Evolutionary conservation across 2,113 vertebrate species (phyloP), one percentile per base, ranked within the genome.

Genomic region (Myotis davidii): DNA sequence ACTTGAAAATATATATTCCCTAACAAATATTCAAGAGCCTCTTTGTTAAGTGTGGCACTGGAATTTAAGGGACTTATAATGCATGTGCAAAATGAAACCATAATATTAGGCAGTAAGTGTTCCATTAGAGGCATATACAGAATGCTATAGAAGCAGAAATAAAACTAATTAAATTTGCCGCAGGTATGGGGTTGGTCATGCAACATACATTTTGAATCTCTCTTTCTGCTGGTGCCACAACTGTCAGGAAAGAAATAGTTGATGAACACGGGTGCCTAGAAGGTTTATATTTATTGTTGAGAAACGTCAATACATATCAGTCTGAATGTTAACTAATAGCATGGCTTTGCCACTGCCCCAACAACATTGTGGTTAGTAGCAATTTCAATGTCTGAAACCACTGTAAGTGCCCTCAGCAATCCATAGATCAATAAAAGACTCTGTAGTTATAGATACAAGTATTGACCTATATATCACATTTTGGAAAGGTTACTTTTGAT

Each of bases 271-370:
- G 52, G 18, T 97, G 94, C 96, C 93, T 84, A 1, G 0, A 95
- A 94, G 82, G 27, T 79, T 98, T 98, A 96, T 97, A 98, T 98
- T 98, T 98, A 97, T 97, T 97, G 95, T 95, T 97, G 82, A 97
- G 97, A 98, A 98, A 98, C 96, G 86, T 95, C 98, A 97, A 98
- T 99, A 98, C 56, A 98, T 99, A 98, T 97, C 97, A 97, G 94
- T 97, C 97, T 98, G 97, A 97, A 98, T 97, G 96, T 98, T 98
- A 99, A 99, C 97, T 98, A 99, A 99, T 98, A 98, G 98, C 95
- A 96, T 93, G 92, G 90, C 89, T 98, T 97, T 99, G 97, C 98
- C 96, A 90, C 91, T 97, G 97, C 88, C 97, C 96, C 98, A 98
- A 98, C 98, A 98, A 97, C 98, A 97, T 98, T 59, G 85, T 94